phyloP scores from a whole-genome alignment of 2,888 invertebrate species.

The Epirrhoe alternata region DNA sequence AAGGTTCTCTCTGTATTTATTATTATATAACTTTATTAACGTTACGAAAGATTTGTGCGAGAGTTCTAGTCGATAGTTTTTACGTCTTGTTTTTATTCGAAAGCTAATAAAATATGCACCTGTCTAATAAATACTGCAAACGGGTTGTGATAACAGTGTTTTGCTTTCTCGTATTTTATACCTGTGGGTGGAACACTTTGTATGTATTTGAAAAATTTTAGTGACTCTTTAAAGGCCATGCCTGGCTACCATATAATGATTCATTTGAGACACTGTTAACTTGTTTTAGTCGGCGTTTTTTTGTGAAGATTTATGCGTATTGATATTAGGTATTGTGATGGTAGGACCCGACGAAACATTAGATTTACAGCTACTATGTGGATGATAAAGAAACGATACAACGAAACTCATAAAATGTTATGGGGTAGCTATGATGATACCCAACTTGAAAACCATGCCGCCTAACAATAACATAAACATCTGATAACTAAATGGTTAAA shows the following conservation, averaged over 20 bases:
- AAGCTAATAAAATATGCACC: constrained; percentile 71
- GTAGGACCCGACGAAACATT: neutral
- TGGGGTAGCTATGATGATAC: no score
- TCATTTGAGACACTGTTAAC: no score
- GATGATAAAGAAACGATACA: no score
- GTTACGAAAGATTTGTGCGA: constrained; percentile 73
- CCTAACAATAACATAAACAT: neutral
- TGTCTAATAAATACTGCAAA: constrained; percentile 65
- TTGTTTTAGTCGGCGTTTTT: neutral
- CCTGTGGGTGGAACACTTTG: constrained; percentile 56
- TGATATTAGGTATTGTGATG: neutral
- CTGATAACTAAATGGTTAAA: neutral
- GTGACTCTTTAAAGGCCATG: constrained; percentile 8
- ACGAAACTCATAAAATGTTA: no score
- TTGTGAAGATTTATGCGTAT: neutral
- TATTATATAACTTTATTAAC: constrained; percentile 83
- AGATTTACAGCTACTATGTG: neutral
- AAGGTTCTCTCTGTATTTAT: constrained; percentile 82
- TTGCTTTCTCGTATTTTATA: constrained; percentile 59
- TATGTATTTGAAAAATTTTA: constrained; percentile 35
- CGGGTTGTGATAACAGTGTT: constrained; percentile 63
- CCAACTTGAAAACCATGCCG: neutral
- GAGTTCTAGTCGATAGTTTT: constrained; percentile 65
- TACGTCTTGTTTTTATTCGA: constrained; percentile 64
- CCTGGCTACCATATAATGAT: no score